Evolutionary conservation across 2,113 vertebrate species (phyloP), one percentile per base, ranked within the genome.

Genomic region (Phalacrocorax brasilianus): DNA sequence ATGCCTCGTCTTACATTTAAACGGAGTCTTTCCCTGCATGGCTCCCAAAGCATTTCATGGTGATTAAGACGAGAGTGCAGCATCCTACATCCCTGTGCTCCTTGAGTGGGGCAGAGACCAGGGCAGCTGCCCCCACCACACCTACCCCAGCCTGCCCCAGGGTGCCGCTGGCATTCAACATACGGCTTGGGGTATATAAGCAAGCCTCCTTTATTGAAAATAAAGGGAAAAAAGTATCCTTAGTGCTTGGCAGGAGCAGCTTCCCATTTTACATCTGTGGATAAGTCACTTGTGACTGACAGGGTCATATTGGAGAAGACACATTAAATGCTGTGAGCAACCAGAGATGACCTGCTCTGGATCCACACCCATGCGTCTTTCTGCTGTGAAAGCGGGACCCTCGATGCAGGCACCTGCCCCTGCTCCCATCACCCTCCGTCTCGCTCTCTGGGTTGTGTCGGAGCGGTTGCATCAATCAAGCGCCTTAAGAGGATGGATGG

Each of bases 151-250:
- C 50, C 27, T 50, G 26, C 18, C 27, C n/a, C 58, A 49, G 12
- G 33, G 32, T 42, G n/a, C n/a, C 26, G 3, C 63, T 35, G 19
- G n/a, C 56, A 19, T 44, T 50, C 49, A 6, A 0, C 0, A 0
- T 2, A 4, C 2, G 18, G 16, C 30, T 76, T 12, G 9, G 38
- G 40, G 2, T 16, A 5, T 16, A 24, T 2, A 16, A 85, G 81
- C 2, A 5, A 88, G 18, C 11, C 5, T 8, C 6, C 63, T 71
- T n/a, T 7, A n/a, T 6, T 19, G 13, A 3, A 15, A 15, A 11
- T 16, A 49, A 87, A 32, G 3, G 3, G 2, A 6, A 6, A 6
- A 5, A 44, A 47, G 2, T 1, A 0, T 4, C 12, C 24, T 24
- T 27, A 42, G 33, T 3, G 3, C 53, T 66, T 33, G 33, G 21